Conservation (phyloP, 2,888 invertebrate species). For the Hymenopus coronatus region DNA sequence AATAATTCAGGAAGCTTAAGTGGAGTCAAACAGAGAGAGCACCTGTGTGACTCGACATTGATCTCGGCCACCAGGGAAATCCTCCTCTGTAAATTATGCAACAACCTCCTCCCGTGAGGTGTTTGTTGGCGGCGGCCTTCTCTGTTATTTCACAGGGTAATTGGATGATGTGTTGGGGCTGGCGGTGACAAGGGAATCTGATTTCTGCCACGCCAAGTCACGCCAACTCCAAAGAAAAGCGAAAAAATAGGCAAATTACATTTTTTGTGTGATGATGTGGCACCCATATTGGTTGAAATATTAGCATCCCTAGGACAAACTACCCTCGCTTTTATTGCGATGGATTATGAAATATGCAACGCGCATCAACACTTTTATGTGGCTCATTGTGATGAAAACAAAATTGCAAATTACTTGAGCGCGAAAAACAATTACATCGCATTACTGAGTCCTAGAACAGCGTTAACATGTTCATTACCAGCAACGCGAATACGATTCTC, state of each 20-base stretch:
- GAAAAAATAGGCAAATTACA: neutral
- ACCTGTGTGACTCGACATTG: neutral
- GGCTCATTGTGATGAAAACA: no score
- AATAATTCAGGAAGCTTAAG: neutral
- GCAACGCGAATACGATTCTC: no score
- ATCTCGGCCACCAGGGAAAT: neutral
- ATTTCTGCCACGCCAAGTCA: neutral
- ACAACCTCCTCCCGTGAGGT: neutral
- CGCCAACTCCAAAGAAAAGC: neutral
- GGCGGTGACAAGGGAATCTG: neutral
- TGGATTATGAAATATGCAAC: neutral
- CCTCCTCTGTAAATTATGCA: neutral
- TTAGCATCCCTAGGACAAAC: neutral
- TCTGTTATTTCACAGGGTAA: neutral
- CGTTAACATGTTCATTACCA: no score
- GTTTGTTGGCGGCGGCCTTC: neutral
- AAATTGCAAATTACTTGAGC: no score
- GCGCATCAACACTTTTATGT: no score
- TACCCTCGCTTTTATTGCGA: neutral
- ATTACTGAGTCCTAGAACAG: no score
- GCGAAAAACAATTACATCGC: no score
- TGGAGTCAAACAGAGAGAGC: neutral
- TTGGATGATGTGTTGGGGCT: neutral
- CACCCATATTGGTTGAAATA: neutral
- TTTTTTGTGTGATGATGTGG: neutral